phyloP scores from a whole-genome alignment of 1,140 invertebrate genomes.

The Rhagoletis zephyria region DNA sequence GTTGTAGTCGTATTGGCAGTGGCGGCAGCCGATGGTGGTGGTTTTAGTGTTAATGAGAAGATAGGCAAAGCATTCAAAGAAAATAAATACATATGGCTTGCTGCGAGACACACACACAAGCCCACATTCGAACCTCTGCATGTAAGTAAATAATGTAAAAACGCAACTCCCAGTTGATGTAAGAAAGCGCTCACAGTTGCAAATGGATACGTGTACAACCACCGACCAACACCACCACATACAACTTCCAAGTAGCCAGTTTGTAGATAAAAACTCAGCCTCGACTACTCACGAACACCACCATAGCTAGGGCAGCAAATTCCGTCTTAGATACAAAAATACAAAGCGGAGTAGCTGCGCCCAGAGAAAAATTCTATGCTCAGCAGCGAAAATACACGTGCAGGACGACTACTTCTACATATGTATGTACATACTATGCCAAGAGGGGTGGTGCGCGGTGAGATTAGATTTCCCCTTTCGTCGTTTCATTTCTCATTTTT shows the following conservation, averaged over 20 bases:
- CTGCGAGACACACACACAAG: neutral
- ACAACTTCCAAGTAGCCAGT: neutral
- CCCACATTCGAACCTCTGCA: neutral
- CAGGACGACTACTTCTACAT: neutral
- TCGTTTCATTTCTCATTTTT: conserved; percentile 6
- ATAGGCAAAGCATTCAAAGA: neutral
- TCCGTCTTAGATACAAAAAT: conserved; percentile 14
- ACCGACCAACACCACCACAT: neutral
- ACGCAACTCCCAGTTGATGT: neutral
- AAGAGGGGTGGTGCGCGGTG: neutral
- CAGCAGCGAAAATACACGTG: conserved; percentile 6
- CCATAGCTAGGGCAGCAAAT: neutral
- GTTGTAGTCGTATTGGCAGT: neutral
- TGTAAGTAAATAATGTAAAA: neutral
- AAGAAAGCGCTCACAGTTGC: neutral
- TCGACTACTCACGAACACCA: neutral
- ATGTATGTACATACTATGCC: neutral
- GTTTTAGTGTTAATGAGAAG: neutral
- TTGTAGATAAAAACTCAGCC: neutral
- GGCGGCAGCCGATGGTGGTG: neutral
- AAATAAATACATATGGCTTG: neutral
- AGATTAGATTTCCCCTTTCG: neutral
- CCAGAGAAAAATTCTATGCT: neutral
- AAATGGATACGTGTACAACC: neutral
- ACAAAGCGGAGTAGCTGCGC: neutral